Conservation (phyloP, 2,888 invertebrate species). For the Meliscaeva auricollis region DNA sequence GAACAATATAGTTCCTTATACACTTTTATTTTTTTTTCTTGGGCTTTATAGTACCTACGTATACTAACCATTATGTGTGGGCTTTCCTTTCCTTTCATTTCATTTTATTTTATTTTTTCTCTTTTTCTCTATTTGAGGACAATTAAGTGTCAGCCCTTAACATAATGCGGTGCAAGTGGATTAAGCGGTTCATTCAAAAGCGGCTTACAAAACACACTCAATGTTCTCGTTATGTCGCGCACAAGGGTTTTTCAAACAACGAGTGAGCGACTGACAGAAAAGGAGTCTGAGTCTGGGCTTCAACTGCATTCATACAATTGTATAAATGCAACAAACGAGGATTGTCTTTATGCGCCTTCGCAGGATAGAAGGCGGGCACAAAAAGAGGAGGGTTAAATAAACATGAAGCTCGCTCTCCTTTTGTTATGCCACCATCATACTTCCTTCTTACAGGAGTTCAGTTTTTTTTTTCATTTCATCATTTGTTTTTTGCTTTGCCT, state of each 20-base stretch:
- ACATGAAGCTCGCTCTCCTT: conserved; percentile 20
- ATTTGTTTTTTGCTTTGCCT: not conserved
- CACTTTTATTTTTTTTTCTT: too few relatives aligned
- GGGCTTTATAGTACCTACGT: too few relatives aligned
- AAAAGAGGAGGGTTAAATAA: conserved; percentile 31
- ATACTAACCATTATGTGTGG: conserved; percentile 2
- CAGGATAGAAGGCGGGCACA: not conserved
- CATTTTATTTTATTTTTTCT: conserved; percentile 21
- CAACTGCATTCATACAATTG: conserved; percentile 52
- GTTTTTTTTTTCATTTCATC: not conserved
- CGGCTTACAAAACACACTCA: conserved; percentile 69
- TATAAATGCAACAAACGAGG: conserved; percentile 60
- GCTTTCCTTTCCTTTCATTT: conserved; percentile 6
- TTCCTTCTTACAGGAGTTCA: not conserved
- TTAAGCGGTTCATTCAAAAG: conserved; percentile 73
- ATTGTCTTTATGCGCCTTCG: conserved; percentile 47
- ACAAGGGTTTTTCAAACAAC: conserved; percentile 55
- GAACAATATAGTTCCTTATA: not conserved
- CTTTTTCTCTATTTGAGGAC: conserved; percentile 45
- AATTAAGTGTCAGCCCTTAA: conserved; percentile 73
- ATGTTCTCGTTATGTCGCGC: conserved; percentile 61
- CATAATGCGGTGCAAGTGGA: conserved; percentile 72
- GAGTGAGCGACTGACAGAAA: conserved; percentile 37
- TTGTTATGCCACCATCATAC: not conserved
- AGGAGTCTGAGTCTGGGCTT: conserved; percentile 43